These are phyloP conservation scores for Ondatra zibethicus DNA, from an alignment of 2,113 vertebrate species.

Conservation along the genomic window DNA sequence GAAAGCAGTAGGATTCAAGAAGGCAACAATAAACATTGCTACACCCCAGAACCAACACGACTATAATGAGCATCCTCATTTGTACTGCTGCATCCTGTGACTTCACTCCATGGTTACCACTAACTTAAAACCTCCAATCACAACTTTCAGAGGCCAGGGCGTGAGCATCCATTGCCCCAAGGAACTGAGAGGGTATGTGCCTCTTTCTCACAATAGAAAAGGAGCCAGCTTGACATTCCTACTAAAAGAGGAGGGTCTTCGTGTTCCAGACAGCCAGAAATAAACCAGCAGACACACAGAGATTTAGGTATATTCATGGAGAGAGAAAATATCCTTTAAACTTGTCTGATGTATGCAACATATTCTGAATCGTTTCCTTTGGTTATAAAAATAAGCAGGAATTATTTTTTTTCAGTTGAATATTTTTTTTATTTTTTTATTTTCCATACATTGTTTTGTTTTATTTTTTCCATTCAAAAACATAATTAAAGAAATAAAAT, in stretches of 20 bases:
- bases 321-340: background rate
- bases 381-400: background rate
- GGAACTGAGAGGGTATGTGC: background rate
- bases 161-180: background rate
- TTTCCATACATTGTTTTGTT: no score
- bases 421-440: no score
- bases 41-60: no score
- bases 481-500: no score
- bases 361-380: conserved; percentile 11
- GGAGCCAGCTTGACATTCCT: background rate
- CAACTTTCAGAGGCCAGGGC: background rate
- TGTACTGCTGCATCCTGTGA: background rate
- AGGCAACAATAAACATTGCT: background rate
- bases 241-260: background rate
- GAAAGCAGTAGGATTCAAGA: background rate
- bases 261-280: background rate
- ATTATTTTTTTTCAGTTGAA: no score
- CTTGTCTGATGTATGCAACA: background rate
- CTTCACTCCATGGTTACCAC: background rate
- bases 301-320: background rate
- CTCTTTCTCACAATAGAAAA: background rate
- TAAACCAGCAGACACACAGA: background rate
- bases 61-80: background rate
- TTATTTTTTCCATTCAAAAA: no score
- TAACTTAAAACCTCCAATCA: background rate